Conservation (phyloP, 2,113 vertebrate species). For the Poeciliopsis retropinna region DNA sequence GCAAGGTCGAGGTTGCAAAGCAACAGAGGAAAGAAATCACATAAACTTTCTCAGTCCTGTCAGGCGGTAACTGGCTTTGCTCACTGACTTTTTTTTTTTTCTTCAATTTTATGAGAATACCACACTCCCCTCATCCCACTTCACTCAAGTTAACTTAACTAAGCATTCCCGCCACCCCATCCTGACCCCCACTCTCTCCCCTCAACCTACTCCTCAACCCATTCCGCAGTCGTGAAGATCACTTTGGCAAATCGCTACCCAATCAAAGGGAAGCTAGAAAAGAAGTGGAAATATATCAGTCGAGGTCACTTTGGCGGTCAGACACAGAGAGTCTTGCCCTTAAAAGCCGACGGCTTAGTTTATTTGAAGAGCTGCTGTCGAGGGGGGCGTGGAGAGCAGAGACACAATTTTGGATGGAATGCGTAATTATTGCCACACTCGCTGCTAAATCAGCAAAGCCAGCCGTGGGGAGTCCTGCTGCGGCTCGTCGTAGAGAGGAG, state of each 20-base stretch:
- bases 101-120: conserved; percentile 34
- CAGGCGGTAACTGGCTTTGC: conserved; percentile 59
- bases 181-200: too few species aligned
- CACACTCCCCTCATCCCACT: neutral
- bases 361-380: conserved; percentile 60
- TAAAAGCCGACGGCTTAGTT: conserved; percentile 43
- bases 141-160: conserved; percentile 1
- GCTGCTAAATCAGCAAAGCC: conserved; percentile 66
- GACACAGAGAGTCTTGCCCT: conserved; percentile 37
- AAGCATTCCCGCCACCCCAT: neutral
- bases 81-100: conserved; percentile 48
- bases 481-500: conserved; percentile 33
- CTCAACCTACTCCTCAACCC: neutral
- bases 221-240: conserved; percentile 22
- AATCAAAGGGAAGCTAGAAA: conserved; percentile 36
- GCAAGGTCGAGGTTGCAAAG: conserved; percentile 11
- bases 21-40: conserved; percentile 37
- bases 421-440: conserved; percentile 72
- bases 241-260: conserved; percentile 40
- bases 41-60: conserved; percentile 66
- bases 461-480: conserved; percentile 43
- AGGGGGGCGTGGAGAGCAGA: conserved; percentile 33
- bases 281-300: conserved; percentile 60
- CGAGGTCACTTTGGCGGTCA: conserved; percentile 37
- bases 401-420: conserved; percentile 66